Evolutionary conservation across 2,888 invertebrate genomes (phyloP).

Genomic region (Cylindroiulus punctatus): DNA sequence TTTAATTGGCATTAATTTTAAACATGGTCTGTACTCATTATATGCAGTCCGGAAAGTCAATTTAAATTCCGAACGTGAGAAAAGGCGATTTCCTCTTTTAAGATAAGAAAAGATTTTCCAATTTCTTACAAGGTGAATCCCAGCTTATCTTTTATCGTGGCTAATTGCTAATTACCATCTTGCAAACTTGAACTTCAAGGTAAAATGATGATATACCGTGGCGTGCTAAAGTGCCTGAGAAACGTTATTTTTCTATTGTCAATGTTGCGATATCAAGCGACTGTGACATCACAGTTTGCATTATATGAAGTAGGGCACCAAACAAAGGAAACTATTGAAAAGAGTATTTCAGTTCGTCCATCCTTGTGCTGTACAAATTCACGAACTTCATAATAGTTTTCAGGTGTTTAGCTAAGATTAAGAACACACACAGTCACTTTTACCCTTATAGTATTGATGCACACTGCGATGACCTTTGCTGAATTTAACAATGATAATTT

Average conservation of each 20-base stretch:
- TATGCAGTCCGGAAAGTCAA: background rate
- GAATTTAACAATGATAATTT: too few relatives aligned
- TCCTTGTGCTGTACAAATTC: too few relatives aligned
- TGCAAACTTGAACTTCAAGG: background rate
- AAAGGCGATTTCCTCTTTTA: background rate
- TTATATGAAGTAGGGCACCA: background rate
- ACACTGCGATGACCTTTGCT: too few relatives aligned
- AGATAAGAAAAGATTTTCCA: background rate
- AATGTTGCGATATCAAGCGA: background rate
- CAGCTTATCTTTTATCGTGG: background rate
- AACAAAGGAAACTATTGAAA: background rate
- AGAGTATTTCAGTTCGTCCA: background rate
- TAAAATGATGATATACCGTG: background rate
- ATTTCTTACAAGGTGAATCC: background rate
- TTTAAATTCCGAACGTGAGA: background rate
- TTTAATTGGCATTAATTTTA: background rate
- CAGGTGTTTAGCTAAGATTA: too few relatives aligned
- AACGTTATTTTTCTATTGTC: background rate
- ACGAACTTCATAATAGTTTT: too few relatives aligned
- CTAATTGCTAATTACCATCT: slow-evolving; percentile 12
- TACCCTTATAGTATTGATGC: too few relatives aligned
- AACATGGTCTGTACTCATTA: background rate
- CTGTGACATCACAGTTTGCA: background rate
- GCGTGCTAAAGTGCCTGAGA: background rate
- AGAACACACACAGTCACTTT: too few relatives aligned